Base-by-base conservation (phyloP, 2,797 vertebrate genomes). In the Sparidentex hasta region DNA sequence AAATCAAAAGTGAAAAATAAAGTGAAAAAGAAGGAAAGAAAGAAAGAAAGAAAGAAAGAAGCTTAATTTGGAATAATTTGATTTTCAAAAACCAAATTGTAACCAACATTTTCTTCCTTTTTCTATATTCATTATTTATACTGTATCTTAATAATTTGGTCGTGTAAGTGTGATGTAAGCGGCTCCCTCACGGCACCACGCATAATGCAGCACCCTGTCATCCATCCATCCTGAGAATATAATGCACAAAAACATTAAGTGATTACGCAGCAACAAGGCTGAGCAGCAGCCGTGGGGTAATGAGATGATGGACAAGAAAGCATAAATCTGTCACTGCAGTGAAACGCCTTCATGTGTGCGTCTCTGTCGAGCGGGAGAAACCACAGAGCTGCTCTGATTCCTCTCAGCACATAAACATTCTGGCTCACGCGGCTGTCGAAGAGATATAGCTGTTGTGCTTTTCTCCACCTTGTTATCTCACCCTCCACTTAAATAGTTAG, bases 401-500 rank as follows among this genome's bases (percentile, higher is more conserved):
- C 56, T 77, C 74, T 64, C 68, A 6, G 64, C 85, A 73, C 82
- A 87, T 66, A 82, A 86, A 80, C 83, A 86, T 74, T 74, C 57
- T 17, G 64, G 16, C 82, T 86, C 83, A 83, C 70, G 43, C 27
- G 6, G 78, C 68, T 20, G 73, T 50, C 74, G 70, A 80, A 82
- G 71, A 86, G 76, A 88, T 87, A 82, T 87, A 88, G 85, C 82
- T 88, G 87, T 91, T 91, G 90, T 90, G 78, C 88, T 91, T 92
- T 91, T 93, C 82, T 78, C 11, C 85, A 90, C 79, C 86, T 90
- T 69, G 88, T 88, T 88, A 91, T 85, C 88, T 80, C 86, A 61
- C 65, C 86, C 87, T 89, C 88, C 83, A 90, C 90, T 91, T 93
- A 94, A 94, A 93, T 91, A 92, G 91, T 94, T 92, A 90, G 90